Conservation (phyloP, 2,888 invertebrate species). For the Catonia carolina region DNA sequence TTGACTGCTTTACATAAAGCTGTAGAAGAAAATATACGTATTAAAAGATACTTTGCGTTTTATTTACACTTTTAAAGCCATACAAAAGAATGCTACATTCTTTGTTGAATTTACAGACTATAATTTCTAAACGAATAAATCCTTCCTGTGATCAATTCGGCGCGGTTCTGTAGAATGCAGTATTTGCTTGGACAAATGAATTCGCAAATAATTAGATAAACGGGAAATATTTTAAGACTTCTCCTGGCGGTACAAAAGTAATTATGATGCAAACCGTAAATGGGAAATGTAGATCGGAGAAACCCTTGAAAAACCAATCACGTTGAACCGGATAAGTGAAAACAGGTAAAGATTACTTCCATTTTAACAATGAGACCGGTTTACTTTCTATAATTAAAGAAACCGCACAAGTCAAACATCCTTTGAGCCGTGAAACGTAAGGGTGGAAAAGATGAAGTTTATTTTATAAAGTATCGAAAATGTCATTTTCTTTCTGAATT, state of each 20-base stretch:
- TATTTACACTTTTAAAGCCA: too few species aligned
- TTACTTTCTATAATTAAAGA: conserved; percentile 14
- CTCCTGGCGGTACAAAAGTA: background rate
- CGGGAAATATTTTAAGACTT: too few species aligned
- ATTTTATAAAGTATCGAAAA: conserved; percentile 21
- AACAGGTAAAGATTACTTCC: conserved; percentile 7
- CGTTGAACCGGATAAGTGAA: conserved; percentile 12
- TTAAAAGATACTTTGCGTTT: too few species aligned
- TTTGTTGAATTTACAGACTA: too few species aligned
- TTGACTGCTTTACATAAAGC: too few species aligned
- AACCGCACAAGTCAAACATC: conserved; percentile 14
- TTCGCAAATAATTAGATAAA: too few species aligned
- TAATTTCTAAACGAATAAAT: too few species aligned
- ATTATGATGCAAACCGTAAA: conserved; percentile 4
- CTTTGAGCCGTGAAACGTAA: background rate
- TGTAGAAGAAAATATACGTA: too few species aligned
- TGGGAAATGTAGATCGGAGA: conserved; percentile 1
- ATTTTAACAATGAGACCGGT: conserved; percentile 2
- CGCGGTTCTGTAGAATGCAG: too few species aligned
- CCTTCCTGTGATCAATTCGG: too few species aligned
- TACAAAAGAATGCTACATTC: too few species aligned
- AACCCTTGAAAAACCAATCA: conserved; percentile 12
- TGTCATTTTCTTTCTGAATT: conserved; percentile 17
- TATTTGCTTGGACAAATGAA: too few species aligned
- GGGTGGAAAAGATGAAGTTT: conserved; percentile 15